Evolutionary conservation across 2,113 vertebrate genomes (phyloP), one percentile per base, ranked within the genome.

Genomic region (Psittacus erithacus): DNA sequence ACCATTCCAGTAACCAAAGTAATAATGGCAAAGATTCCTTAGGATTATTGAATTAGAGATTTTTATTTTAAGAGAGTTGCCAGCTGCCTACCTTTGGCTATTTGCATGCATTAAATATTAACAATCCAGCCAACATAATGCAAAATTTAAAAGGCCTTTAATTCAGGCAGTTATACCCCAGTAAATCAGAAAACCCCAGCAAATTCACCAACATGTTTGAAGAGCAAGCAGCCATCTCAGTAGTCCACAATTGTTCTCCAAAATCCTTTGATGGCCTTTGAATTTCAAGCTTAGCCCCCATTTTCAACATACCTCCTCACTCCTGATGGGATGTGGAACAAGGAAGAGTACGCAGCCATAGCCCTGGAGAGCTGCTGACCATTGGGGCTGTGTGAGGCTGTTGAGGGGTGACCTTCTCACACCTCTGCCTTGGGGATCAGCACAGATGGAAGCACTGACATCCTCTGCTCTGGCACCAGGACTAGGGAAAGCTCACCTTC

Each of bases 31-130:
- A 65, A 65, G 55, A 49, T 69, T 77, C 78, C 65, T 57, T 43
- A 4, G 25, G 22, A 62, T 57, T 81, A 49, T 52, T 50, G 41
- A 78, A 84, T 64, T 5, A 41, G 28, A 91, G 33, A 38, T 63
- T 92, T 82, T 77, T 69, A 43, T 74, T 93, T 90, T 68, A 74
- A 65, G 67, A 75, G 33, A 55, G 22, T 50, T 90, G 63, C 44
- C 91, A 94, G 43, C 83, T 95, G 33, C 55, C 60, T 81, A 29
- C 38, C 25, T 88, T 90, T 74, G 38, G 59, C 60, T 92, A 84
- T 94, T 86, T 75, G 76, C 49, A 33, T 57, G 50, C 43, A 73
- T 93, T 78, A 95, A 96, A 88, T 84, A 92, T 93, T 92, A 81
- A 91, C 68, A 49, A 53, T 43, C 18, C 80, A 94, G 50, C 33